phyloP scores from a whole-genome alignment of 2,888 invertebrate species.

The Thereva unica region DNA sequence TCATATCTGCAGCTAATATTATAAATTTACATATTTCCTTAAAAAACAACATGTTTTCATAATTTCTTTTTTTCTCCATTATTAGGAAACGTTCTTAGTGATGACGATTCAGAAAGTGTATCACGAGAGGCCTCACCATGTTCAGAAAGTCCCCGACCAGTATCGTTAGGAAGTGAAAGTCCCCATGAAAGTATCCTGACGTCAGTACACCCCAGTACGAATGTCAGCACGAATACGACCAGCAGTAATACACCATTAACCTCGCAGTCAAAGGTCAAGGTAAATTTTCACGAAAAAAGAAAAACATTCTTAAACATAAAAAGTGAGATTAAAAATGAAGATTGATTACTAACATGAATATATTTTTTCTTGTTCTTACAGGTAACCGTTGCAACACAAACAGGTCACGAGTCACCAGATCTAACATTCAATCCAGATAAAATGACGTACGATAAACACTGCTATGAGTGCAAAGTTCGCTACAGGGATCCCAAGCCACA shows the following conservation, averaged over 20 bases:
- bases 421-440: conserved; percentile 69
- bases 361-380: neutral
- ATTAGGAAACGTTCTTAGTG: conserved; percentile 57
- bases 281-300: conserved; percentile 14
- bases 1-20: neutral
- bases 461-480: conserved; percentile 90
- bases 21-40: neutral
- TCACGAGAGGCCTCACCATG: conserved; percentile 75
- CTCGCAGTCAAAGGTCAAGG: conserved; percentile 38
- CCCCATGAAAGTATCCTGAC: conserved; percentile 57
- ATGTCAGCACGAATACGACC: conserved; percentile 15
- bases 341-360: neutral
- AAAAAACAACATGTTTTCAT: neutral
- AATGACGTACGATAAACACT: conserved; percentile 81
- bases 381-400: conserved; percentile 75
- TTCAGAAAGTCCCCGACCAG: conserved; percentile 63
- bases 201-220: conserved; percentile 49
- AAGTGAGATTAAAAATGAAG: conserved; percentile 12
- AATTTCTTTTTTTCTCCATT: neutral
- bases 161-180: conserved; percentile 45
- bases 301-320: conserved; percentile 2
- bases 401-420: conserved; percentile 77
- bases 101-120: conserved; percentile 68
- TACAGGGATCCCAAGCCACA: conserved; percentile 90
- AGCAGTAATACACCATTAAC: conserved; percentile 32